phyloP scores from a whole-genome alignment of 2,113 vertebrate genomes.

The Lota lota region DNA sequence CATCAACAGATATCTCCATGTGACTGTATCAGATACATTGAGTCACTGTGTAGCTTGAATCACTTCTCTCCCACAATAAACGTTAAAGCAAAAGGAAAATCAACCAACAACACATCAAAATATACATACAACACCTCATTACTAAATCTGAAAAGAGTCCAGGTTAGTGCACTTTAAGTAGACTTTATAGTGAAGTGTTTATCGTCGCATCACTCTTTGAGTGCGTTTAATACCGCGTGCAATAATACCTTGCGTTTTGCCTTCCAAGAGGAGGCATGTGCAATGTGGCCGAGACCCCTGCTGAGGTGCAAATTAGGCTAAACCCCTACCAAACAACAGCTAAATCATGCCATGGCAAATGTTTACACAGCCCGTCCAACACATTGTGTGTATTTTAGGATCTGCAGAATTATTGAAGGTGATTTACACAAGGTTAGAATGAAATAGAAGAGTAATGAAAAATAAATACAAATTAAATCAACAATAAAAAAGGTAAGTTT shows the following conservation, averaged over 20 bases:
- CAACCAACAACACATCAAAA: too few relatives aligned
- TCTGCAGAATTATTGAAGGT: neutral
- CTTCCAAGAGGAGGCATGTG: slow-evolving; percentile 15
- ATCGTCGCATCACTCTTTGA: neutral
- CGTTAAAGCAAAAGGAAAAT: too few relatives aligned
- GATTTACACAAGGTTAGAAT: neutral
- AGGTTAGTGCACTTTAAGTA: too few relatives aligned
- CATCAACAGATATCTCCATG: too few relatives aligned
- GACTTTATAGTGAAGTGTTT: too few relatives aligned
- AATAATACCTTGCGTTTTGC: slow-evolving; percentile 11
- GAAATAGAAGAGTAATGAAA: neutral
- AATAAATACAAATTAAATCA: neutral
- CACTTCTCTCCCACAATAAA: too few relatives aligned
- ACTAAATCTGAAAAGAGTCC: too few relatives aligned
- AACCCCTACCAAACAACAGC: neutral
- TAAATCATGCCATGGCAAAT: neutral
- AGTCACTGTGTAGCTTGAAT: too few relatives aligned
- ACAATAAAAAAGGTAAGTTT: neutral
- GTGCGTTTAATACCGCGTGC: slow-evolving; percentile 1
- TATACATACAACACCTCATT: too few relatives aligned
- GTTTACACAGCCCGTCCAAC: neutral
- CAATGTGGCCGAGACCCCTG: slow-evolving; percentile 23
- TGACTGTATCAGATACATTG: too few relatives aligned
- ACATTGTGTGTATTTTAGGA: neutral
- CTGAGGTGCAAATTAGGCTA: slow-evolving; percentile 49